A percentile compares a stretch with the other conserved stretches of the same genome.
phyloP scores from a whole-genome alignment of 1,140 invertebrate genomes.

The Lepidotrigona ventralis region DNA sequence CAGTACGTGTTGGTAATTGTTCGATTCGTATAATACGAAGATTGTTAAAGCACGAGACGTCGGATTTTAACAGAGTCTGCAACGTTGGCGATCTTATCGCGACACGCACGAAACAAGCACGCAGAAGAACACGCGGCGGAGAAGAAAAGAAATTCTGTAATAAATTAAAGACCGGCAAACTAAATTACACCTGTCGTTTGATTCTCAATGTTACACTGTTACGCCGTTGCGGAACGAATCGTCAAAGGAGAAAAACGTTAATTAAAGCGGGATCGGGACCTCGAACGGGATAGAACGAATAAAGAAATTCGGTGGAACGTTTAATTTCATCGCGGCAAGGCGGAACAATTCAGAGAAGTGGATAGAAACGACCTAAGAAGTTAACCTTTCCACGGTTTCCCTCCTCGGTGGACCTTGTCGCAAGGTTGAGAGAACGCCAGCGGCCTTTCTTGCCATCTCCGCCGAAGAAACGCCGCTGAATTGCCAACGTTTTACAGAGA shows the following conservation, averaged over 20 bases:
- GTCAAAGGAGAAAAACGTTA: not conserved
- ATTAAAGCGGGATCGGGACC: not conserved
- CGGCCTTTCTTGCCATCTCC: constrained; percentile 28
- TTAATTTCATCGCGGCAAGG: constrained; percentile 27
- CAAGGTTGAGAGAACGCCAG: constrained; percentile 34
- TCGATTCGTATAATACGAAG: not conserved
- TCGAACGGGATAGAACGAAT: not conserved
- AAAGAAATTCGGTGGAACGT: constrained; percentile 14
- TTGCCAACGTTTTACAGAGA: constrained; percentile 44
- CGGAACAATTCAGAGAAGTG: constrained; percentile 10
- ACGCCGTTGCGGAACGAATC: not conserved
- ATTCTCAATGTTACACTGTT: no score
- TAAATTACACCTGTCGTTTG: not conserved
- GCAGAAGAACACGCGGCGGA: no score
- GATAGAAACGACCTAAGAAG: constrained; percentile 24
- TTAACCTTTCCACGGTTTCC: constrained; percentile 11
- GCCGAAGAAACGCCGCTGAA: constrained; percentile 31
- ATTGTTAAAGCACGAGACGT: not conserved
- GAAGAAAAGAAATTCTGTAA: not conserved
- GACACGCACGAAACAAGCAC: not conserved
- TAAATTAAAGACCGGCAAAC: not conserved
- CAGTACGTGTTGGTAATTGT: not conserved
- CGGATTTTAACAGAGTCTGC: not conserved
- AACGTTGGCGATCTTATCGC: not conserved
- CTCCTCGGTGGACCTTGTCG: not conserved